Evolutionary conservation across 1,140 invertebrate species (phyloP), one percentile per base, ranked within the genome.

Genomic region (Lerema accius): DNA sequence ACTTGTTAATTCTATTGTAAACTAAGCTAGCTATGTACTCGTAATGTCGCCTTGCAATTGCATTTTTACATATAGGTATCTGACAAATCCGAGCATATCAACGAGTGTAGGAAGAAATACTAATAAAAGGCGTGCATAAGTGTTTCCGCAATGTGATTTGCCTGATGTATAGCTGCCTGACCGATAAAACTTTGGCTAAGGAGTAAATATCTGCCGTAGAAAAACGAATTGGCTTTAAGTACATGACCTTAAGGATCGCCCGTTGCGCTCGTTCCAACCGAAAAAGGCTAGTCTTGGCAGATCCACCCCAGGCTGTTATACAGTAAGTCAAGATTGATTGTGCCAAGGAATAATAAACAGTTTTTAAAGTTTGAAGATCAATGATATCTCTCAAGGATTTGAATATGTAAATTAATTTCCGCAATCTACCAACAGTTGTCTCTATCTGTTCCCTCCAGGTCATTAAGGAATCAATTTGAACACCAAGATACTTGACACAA

Each of bases 401-500:
- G 2, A 67, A 63, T n/a, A 62, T 45, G 32, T 63, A 67, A 14
- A 59, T 62, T 15, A 62, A 10, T 17, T 61, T 66, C 0, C 65
- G 15, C 3, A 56, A n/a, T 23, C 58, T 39, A 43, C 23, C 19
- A 16, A 13, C 55, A 50, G 26, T 23, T 13, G 32, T 0, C 3
- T 55, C 58, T 11, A 67, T 61, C 2, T 55, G 65, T 10, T 59
- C 32, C 28, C 35, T 60, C 58, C 50, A 67, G 13, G 32, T 49
- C 37, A 61, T n/a, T 23, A 42, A 35, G 16, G 10, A n/a, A 50
- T 66, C 40, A 23, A 63, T 16, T 14, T 32, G 13, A 28, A 63
- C 19, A 13, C 58, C 58, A 13, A 61, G 17, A 17, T 61, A 63
- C 32, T 35, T 45, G 0, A 53, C 39, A 23, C 23, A n/a, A 4